Base-by-base conservation (phyloP, 2,113 vertebrate species). In the Dolichallabes microphthalmus region DNA sequence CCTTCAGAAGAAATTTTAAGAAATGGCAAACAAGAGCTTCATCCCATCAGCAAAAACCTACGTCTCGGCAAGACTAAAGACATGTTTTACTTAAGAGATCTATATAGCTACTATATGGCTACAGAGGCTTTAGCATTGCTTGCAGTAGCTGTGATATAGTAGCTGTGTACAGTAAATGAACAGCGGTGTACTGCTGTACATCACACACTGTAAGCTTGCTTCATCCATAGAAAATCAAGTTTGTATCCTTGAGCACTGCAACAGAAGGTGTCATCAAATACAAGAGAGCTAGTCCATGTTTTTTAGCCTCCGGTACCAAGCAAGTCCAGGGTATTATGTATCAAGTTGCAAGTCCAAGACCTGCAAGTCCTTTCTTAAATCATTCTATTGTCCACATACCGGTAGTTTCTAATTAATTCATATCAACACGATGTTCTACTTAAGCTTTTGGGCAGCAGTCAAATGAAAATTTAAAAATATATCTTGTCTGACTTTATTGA, bases 141-240 rank as follows among this genome's bases (percentile, higher is more conserved):
- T 75, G 64, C 55, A 82, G 57, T 79, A 85, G 78, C 77, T 84
- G 52, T 20, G 20, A 25, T 73, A 25, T 73, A 35, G 30, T 69
- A 57, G 14, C 58, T 53, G 69, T 85, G 69, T 81, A n/a, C n/a
- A n/a, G n/a, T n/a, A 86, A 81, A 86, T 73, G n/a, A 81, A 39
- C 86, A 61, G 52, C 69, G 75, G 88, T 87, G 76, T 58, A 76
- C 80, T 75, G 69, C 58, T 64, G 52, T 71, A 80, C 80, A 73
- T 27, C 14, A 66, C 80, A 74, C 30, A 3, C 60, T 75, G 58
- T 85, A 61, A 75, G 19, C 53, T 19, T 64, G 50, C 50, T 74
- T 30, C 50, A 82, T 85, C 58, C 53, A 64, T 50, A 66, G 19
- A 61, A 10, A 64, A 61, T 74, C 27, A 25, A 10, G 6, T 80